phyloP scores from a whole-genome alignment of 1,140 invertebrate genomes.

The Rhopalosiphum maidis region DNA sequence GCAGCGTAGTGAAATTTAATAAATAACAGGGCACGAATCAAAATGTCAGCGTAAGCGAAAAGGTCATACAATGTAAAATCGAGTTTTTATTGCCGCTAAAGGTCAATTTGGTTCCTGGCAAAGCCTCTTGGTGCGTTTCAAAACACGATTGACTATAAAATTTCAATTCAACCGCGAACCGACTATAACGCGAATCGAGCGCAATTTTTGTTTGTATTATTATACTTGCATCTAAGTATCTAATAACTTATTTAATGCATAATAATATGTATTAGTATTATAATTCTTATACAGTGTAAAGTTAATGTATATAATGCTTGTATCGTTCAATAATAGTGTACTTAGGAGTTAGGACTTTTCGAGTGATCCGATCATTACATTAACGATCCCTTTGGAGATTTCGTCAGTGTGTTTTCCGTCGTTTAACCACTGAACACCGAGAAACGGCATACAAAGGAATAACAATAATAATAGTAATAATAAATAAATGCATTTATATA shows the following conservation, averaged over 20 bases:
- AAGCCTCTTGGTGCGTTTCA: neutral
- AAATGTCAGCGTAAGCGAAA: constrained; percentile 50
- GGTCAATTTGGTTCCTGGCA: constrained; percentile 35
- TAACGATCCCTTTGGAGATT: constrained; percentile 31
- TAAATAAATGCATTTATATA: constrained; percentile 31
- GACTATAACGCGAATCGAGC: neutral
- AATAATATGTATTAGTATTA: neutral
- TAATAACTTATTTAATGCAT: neutral
- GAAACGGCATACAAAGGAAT: neutral
- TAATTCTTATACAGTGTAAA: neutral
- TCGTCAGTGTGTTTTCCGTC: constrained; percentile 5
- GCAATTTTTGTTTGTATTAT: neutral
- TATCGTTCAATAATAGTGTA: neutral
- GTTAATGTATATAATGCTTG: neutral
- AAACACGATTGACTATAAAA: neutral
- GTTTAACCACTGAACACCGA: neutral
- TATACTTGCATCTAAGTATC: neutral
- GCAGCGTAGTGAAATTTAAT: constrained; percentile 19
- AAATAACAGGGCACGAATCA: constrained; percentile 28
- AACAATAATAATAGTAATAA: constrained; percentile 25
- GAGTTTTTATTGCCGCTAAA: constrained; percentile 52
- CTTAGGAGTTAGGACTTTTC: constrained; percentile 7
- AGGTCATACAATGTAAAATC: constrained; percentile 49
- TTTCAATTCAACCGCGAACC: neutral
- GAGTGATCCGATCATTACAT: neutral